phyloP scores from a whole-genome alignment of 2,113 vertebrate species.

The Rhipidura dahli region DNA sequence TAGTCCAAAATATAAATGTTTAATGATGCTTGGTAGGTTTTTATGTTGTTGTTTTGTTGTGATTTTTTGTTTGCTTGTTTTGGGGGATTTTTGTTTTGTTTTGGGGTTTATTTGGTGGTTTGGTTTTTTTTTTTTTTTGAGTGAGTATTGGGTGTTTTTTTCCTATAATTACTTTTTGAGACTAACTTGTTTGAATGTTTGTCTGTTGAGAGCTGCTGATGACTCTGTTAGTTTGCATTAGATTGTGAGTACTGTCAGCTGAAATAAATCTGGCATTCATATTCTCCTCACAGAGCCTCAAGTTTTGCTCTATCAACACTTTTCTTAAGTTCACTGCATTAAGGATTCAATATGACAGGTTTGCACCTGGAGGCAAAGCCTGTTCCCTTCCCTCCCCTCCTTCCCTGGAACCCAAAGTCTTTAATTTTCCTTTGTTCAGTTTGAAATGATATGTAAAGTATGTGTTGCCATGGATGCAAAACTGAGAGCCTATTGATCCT shows the following conservation, averaged over 20 bases:
- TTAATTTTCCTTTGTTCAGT: slow-evolving; percentile 70
- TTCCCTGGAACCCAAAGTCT: slow-evolving; percentile 37
- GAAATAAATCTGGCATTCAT: not conserved
- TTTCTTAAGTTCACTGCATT: slow-evolving; percentile 35
- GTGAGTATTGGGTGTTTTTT: not conserved
- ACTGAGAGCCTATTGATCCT: not conserved
- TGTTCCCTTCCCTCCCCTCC: not conserved
- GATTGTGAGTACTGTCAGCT: not conserved
- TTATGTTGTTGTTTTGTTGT: not conserved
- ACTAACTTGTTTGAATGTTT: not conserved
- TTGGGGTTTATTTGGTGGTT: not conserved
- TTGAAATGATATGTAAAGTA: slow-evolving; percentile 61
- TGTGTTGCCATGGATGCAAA: slow-evolving; percentile 67
- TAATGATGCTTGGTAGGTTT: not conserved
- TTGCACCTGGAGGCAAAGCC: slow-evolving; percentile 49
- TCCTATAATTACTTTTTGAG: not conserved
- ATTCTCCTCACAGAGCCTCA: slow-evolving; percentile 23
- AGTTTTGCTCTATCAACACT: slow-evolving; percentile 60
- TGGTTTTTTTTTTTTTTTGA: not conserved
- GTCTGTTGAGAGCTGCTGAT: not conserved
- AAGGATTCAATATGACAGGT: slow-evolving; percentile 48
- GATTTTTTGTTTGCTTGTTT: not conserved
- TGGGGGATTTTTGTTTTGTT: not conserved
- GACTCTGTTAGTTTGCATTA: not conserved
- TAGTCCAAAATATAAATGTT: not conserved